Conservation (phyloP, 2,888 invertebrate genomes). For the Acleris sparsana region DNA sequence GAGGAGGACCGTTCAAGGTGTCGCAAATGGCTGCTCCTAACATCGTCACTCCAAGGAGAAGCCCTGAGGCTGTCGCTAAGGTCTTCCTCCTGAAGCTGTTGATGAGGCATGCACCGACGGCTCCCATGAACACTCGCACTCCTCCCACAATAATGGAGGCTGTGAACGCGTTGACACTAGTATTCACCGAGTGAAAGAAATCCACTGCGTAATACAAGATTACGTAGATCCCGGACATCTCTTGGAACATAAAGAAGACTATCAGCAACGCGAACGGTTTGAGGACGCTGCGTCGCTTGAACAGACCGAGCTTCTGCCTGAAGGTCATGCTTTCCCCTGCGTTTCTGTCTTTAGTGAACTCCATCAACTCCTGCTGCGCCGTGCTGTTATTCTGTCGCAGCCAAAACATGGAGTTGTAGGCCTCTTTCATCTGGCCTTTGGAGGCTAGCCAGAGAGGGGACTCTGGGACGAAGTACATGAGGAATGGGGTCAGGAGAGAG, state of each 20-base stretch:
- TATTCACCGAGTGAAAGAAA: conserved; percentile 87
- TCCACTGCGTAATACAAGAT: conserved; percentile 89
- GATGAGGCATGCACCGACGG: conserved; percentile 86
- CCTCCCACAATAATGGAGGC: conserved; percentile 88
- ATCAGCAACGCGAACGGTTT: conserved; percentile 87
- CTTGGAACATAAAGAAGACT: conserved; percentile 87
- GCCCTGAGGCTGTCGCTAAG: conserved; percentile 85
- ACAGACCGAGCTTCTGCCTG: conserved; percentile 67
- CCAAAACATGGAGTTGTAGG: conserved; percentile 86
- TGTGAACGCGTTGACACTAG: conserved; percentile 86
- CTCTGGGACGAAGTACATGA: conserved; percentile 87
- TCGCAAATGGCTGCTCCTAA: conserved; percentile 85
- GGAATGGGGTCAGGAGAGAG: conserved; percentile 80
- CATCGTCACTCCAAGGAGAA: conserved; percentile 86
- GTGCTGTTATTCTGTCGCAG: conserved; percentile 84
- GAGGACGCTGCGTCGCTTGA: conserved; percentile 82
- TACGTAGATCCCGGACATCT: conserved; percentile 88
- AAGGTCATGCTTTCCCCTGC: conserved; percentile 66
- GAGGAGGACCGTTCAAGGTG: conserved; percentile 78
- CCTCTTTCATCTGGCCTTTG: conserved; percentile 83
- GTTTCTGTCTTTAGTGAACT: conserved; percentile 79
- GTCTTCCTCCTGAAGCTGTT: conserved; percentile 85
- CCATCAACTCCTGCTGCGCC: conserved; percentile 86
- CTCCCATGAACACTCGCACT: conserved; percentile 86
- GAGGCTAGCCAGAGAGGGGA: conserved; percentile 87